Conservation (phyloP, 2,888 invertebrate species). For the Platynereis dumerilii region DNA sequence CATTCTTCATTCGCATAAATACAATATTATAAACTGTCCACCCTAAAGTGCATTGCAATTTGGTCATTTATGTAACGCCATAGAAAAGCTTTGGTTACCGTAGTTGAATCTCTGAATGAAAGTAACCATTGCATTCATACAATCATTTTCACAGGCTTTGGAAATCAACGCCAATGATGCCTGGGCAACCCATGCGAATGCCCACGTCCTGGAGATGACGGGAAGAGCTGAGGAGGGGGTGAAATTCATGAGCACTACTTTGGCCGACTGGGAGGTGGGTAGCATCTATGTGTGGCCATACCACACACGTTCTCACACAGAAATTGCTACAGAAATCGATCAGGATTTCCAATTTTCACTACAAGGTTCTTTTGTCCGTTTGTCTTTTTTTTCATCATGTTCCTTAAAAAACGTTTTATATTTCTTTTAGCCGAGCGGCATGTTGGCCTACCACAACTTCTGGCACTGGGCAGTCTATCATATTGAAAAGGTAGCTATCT, state of each 20-base stretch:
- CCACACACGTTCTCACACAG: too few species aligned
- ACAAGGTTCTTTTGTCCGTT: too few species aligned
- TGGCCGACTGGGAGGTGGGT: conserved; percentile 64
- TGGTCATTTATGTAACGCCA: not conserved
- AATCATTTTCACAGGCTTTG: conserved; percentile 62
- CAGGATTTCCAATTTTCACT: too few species aligned
- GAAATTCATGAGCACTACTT: conserved; percentile 62
- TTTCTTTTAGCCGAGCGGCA: conserved; percentile 59
- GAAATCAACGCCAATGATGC: conserved; percentile 64
- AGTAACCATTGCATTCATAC: not conserved
- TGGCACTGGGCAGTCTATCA: conserved; percentile 67
- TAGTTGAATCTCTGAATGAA: too few species aligned
- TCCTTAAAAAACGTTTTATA: too few species aligned
- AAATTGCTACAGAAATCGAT: too few species aligned
- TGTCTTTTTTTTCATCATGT: too few species aligned
- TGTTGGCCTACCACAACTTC: conserved; percentile 66
- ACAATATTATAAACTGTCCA: too few species aligned
- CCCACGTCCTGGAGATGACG: conserved; percentile 66
- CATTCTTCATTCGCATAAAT: too few species aligned
- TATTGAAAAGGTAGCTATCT: conserved; percentile 63
- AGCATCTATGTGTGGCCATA: too few species aligned
- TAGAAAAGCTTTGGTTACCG: too few species aligned
- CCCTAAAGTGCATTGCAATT: too few species aligned
- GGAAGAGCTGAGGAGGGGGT: conserved; percentile 63
- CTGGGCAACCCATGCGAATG: conserved; percentile 67